phyloP scores from a whole-genome alignment of 2,113 vertebrate genomes.

The Trochalopteron elliotii region DNA sequence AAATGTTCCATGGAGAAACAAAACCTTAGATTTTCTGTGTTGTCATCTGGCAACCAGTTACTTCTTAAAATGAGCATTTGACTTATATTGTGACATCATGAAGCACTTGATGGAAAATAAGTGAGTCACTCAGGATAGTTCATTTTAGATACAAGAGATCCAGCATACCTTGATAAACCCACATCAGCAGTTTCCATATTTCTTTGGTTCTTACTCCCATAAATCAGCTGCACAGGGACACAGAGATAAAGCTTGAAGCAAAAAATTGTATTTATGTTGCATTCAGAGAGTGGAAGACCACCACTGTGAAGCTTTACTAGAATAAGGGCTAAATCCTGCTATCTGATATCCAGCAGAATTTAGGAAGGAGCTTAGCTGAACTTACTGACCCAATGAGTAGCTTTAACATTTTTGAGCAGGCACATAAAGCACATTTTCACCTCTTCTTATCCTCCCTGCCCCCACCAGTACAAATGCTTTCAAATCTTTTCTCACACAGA shows the following conservation, averaged over 20 bases:
- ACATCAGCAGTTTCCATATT: background rate
- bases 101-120: background rate
- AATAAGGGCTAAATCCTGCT: background rate
- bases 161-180: background rate
- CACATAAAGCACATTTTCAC: background rate
- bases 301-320: background rate
- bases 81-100: background rate
- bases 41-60: background rate
- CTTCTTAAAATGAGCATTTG: background rate
- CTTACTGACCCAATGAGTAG: background rate
- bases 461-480: background rate
- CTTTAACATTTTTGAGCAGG: background rate
- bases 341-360: background rate
- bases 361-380: conserved; percentile 11
- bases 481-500: background rate
- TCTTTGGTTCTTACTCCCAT: background rate
- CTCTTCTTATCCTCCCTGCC: background rate
- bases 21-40: background rate
- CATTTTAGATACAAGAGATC: background rate
- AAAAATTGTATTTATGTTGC: background rate
- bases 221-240: background rate
- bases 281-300: background rate
- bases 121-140: background rate
- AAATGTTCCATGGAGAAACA: background rate
- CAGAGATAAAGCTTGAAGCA: background rate